Conservation (phyloP, 2,888 invertebrate species). For the Drosophila mulleri region DNA sequence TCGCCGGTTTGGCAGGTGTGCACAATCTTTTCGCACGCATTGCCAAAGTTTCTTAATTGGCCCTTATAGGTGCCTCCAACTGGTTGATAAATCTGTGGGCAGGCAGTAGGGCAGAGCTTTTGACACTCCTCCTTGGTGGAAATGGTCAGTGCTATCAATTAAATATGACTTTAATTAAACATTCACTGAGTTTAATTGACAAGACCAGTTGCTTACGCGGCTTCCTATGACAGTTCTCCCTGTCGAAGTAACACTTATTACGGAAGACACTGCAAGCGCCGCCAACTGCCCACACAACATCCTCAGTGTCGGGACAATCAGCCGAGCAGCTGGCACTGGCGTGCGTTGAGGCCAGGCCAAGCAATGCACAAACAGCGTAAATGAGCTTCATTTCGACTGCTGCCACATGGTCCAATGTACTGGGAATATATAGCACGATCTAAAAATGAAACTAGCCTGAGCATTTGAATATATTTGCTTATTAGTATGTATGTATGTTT, state of each 20-base stretch:
- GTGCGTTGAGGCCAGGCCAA: constrained; percentile 38
- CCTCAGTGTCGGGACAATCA: constrained; percentile 60
- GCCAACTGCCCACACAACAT: constrained; percentile 65
- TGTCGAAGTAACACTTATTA: constrained; percentile 60
- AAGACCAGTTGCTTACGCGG: constrained; percentile 29
- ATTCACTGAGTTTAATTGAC: background rate
- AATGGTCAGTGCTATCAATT: constrained; percentile 39
- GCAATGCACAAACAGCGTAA: constrained; percentile 24
- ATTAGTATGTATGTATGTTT: background rate
- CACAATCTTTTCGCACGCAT: constrained; percentile 42
- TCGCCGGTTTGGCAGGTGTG: constrained; percentile 62
- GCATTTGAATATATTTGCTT: background rate
- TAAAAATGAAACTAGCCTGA: background rate
- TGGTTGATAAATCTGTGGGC: constrained; percentile 38
- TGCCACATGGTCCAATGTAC: background rate
- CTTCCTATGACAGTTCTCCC: constrained; percentile 55
- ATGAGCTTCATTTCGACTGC: constrained; percentile 46
- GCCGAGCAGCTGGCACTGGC: constrained; percentile 45
- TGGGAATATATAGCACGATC: constrained; percentile 7
- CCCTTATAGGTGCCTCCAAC: constrained; percentile 50
- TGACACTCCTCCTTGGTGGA: constrained; percentile 59
- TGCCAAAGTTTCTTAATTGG: constrained; percentile 37
- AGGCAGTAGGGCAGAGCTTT: constrained; percentile 26
- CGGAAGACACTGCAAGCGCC: constrained; percentile 56
- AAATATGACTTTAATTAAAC: too few relatives aligned